These are phyloP conservation scores for Pegea sp. DNA, from an alignment of 23 tunicate species.

Conservation along the genomic window DNA sequence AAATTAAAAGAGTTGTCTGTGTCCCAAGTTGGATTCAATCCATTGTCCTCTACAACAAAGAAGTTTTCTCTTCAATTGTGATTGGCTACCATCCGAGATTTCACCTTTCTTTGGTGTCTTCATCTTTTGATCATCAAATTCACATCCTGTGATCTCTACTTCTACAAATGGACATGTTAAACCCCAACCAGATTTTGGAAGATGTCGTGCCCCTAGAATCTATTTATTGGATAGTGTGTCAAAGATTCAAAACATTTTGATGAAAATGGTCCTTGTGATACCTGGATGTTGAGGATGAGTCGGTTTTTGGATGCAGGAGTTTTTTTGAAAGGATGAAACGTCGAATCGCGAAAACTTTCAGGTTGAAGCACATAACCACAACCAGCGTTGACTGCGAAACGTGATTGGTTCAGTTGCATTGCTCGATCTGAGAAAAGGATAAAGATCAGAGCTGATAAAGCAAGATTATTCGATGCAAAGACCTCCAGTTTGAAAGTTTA, in stretches of 20 bases:
- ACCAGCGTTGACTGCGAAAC: constrained; percentile 24
- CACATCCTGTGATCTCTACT: constrained; percentile 68
- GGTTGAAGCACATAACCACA: constrained; percentile 51
- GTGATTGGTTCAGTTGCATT: constrained; percentile 60
- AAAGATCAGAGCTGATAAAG: too few species aligned
- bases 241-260: too few species aligned
- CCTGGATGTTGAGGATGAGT: constrained; percentile 31
- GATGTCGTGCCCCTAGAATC: constrained; percentile 62
- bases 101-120: constrained; percentile 72
- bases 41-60: constrained; percentile 54
- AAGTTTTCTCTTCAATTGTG: not conserved
- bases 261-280: too few species aligned
- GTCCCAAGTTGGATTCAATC: constrained; percentile 61
- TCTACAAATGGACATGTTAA: constrained; percentile 72
- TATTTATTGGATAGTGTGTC: too few species aligned
- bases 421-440: constrained; percentile 31
- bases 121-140: constrained; percentile 45
- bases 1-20: constrained; percentile 46
- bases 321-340: constrained; percentile 22
- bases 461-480: too few species aligned
- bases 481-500: constrained; percentile 68
- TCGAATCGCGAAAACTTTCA: constrained; percentile 1
- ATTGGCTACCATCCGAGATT: not conserved
- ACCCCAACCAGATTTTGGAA: constrained; percentile 61
- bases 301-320: constrained; percentile 11